Evolutionary conservation across 2,797 vertebrate genomes (phyloP), one percentile per base, ranked within the genome.

Genomic region (Trematomus bernacchii): DNA sequence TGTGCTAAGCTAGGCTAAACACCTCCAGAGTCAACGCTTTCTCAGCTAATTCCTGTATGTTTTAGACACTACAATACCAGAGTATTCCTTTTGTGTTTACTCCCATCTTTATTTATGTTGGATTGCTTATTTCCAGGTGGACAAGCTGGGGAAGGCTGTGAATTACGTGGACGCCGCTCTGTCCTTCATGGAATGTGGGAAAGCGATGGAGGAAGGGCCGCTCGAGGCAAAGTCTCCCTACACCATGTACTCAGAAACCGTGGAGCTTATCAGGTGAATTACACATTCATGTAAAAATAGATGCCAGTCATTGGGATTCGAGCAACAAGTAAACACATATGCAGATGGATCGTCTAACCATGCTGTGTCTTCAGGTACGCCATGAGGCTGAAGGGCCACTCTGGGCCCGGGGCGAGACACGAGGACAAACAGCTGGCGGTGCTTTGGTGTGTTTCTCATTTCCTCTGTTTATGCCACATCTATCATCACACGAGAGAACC

Each of bases 121-220:
- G 10, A 13, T 69, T 6, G 62, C 13, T 54, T 50, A 61, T 46
- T 61, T 70, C 37, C 73, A 99, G 98, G 96, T 98, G 92, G 98
- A 99, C 85, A 99, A 98, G 89, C 96, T 99, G 85, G 98, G 97
- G 60, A 99, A 99, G 88, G 98, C 97, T 58, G 93, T 99, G 87
- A 98, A 99, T 92, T 99, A 99, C 33, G 95, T 97, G 4, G 98
- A 99, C 77, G 98, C 98, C 54, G 98, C 97, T 73, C 92, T 99
- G 54, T 99, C 98, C 0, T 99, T 99, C 83, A 99, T 99, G 93
- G 98, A 99, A 90, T 99, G 98, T 89, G 98, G 98, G 76, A 99
- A 99, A 86, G 98, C 98, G 3, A 99, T 99, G 98, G 98, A 99
- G 73, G 96, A 98, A 89, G 98, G 98, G 5, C 98, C 98, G 0